These are phyloP conservation scores for Leptocoma aspasia DNA, from an alignment of 2,113 vertebrate genomes.

Conservation along the genomic window DNA sequence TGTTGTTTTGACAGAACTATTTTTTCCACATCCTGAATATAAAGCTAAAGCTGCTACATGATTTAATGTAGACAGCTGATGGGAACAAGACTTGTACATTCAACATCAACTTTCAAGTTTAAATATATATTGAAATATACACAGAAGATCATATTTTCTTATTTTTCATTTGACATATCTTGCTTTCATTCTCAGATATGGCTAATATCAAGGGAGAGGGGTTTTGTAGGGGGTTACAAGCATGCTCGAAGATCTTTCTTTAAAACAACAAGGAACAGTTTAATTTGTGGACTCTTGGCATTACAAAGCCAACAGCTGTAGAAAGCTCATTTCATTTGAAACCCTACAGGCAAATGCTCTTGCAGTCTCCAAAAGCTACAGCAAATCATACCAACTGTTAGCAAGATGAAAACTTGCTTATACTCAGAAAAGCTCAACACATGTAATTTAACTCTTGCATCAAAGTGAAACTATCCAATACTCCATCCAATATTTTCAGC, in stretches of 20 bases:
- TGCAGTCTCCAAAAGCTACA: background rate
- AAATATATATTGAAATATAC: background rate
- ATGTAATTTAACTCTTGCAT: background rate
- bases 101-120: background rate
- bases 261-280: background rate
- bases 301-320: slow-evolving; percentile 26
- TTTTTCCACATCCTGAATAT: background rate
- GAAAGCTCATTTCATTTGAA: slow-evolving; percentile 47
- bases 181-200: background rate
- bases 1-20: background rate
- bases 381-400: background rate
- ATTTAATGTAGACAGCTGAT: background rate
- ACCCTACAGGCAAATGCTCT: slow-evolving; percentile 2
- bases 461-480: background rate
- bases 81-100: background rate
- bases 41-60: background rate
- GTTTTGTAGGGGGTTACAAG: background rate
- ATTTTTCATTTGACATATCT: background rate
- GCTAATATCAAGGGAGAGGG: background rate
- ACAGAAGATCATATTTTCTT: background rate
- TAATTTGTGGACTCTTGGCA: background rate
- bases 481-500: background rate
- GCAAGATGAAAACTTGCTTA: slow-evolving; percentile 2
- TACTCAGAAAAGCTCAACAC: background rate
- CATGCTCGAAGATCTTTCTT: background rate